Evolutionary conservation across 1,140 invertebrate species (phyloP), one percentile per base, ranked within the genome.

Genomic region (Apis laboriosa): DNA sequence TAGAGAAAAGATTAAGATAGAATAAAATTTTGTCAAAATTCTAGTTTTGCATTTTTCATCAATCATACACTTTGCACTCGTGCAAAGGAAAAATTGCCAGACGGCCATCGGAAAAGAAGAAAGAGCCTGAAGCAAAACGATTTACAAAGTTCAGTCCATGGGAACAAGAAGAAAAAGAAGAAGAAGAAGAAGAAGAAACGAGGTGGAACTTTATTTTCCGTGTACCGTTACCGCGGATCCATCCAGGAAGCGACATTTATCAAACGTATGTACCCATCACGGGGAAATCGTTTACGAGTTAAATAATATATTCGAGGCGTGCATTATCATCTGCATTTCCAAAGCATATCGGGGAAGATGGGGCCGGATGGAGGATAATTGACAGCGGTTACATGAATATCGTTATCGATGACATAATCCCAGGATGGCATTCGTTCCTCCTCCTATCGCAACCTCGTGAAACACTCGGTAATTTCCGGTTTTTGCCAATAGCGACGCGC

Each of bases 201-300:
- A 19, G 28, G 19, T 49, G 49, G n/a, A 4, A 77, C 19, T 67
- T 56, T 56, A 56, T 66, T 77, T 56, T 56, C 75, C 13, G 3
- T 21, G 53, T 58, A 64, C 76, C 76, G 76, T 77, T 77, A 77
- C 76, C 34, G 53, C 24, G 51, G 49, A 21, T 77, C 53, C 66
- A 17, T 77, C 64, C 64, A 77, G 75, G 75, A 77, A 77, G 76
- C 53, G 43, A 55, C 76, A 49, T 68, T 77, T 64, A 56, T 77
- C 64, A 67, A 67, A 67, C 64, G 55, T 34, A 34, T 28, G 9
- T 51, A 28, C 21, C 12, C n/a, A 12, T 19, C 66, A 11, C 21
- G 66, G 76, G 58, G 76, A 77, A 77, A 77, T 68, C 76, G 53
- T 43, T 58, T 77, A 43, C 43, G 15, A 11, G 34, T 34, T 43